Percentiles rank a stretch among this genome's conserved stretches.
phyloP scores from a whole-genome alignment of 2,888 invertebrate species.

The Synanthedon formicaeformis region DNA sequence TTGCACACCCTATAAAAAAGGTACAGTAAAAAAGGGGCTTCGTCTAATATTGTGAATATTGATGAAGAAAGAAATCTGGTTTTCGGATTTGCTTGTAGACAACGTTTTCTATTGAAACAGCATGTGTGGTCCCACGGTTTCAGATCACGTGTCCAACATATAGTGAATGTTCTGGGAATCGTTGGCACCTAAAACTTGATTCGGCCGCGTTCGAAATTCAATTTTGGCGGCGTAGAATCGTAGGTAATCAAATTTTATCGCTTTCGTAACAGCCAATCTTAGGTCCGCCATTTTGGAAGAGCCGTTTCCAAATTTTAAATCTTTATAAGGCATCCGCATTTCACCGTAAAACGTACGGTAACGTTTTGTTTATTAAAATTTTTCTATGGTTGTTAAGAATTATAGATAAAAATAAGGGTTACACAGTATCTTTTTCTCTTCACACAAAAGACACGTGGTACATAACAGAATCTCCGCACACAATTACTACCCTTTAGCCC shows the following conservation, averaged over 20 bases:
- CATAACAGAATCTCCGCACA: constrained; percentile 61
- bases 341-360: too few relatives aligned
- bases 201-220: constrained; percentile 8
- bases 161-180: constrained; percentile 32
- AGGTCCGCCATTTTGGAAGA: too few relatives aligned
- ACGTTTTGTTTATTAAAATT: too few relatives aligned
- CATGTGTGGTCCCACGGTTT: constrained; percentile 64
- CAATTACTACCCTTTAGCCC: constrained; percentile 56
- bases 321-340: too few relatives aligned
- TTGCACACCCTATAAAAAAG: constrained; percentile 47
- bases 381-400: too few relatives aligned
- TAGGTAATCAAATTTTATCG: too few relatives aligned
- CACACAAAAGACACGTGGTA: constrained; percentile 57
- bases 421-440: constrained; percentile 37
- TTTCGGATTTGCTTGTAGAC: constrained; percentile 44
- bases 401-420: constrained; percentile 33
- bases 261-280: too few relatives aligned
- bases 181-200: constrained; percentile 31
- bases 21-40: constrained; percentile 59
- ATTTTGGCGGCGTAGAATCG: not conserved
- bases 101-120: constrained; percentile 32
- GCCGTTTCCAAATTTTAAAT: too few relatives aligned
- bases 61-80: constrained; percentile 69
- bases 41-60: constrained; percentile 69
- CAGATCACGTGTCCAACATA: constrained; percentile 32